Evolutionary conservation across 2,113 vertebrate genomes (phyloP).

Genomic region (Potamarius usumacintae): DNA sequence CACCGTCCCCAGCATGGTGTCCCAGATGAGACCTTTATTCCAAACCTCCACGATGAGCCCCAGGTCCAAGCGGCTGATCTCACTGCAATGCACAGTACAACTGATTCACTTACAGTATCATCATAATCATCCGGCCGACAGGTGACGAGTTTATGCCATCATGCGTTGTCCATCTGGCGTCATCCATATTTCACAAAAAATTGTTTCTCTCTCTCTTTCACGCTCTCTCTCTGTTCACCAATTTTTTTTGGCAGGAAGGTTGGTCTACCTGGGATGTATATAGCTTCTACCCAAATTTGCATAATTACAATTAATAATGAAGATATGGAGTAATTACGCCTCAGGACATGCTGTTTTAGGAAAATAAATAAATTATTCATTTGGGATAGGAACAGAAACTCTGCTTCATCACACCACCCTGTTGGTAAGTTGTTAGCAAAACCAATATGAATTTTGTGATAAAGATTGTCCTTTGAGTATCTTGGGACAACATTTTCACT

Average conservation of each 20-base stretch:
- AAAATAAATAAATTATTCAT: background rate
- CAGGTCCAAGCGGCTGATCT: constrained; percentile 93
- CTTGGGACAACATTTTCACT: background rate
- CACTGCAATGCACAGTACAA: constrained; percentile 70
- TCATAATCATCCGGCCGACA: too few relatives aligned
- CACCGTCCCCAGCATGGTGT: constrained; percentile 91
- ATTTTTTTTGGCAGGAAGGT: too few relatives aligned
- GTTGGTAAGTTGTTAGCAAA: background rate
- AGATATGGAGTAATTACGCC: too few relatives aligned
- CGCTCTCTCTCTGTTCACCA: too few relatives aligned
- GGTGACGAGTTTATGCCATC: too few relatives aligned
- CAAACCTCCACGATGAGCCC: constrained; percentile 97
- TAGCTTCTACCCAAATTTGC: too few relatives aligned
- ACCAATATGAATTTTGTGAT: background rate
- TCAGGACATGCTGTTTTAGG: background rate
- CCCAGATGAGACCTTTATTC: constrained; percentile 99
- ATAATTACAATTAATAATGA: too few relatives aligned
- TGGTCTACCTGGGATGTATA: too few relatives aligned
- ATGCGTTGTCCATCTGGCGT: too few relatives aligned
- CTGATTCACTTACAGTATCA: background rate
- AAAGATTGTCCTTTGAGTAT: background rate
- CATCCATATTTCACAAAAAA: too few relatives aligned
- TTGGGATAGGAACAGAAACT: background rate
- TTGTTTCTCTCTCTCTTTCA: too few relatives aligned
- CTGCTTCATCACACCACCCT: background rate